Evolutionary conservation across 2,888 invertebrate species (phyloP).

Genomic region (Mythimna lalbum): DNA sequence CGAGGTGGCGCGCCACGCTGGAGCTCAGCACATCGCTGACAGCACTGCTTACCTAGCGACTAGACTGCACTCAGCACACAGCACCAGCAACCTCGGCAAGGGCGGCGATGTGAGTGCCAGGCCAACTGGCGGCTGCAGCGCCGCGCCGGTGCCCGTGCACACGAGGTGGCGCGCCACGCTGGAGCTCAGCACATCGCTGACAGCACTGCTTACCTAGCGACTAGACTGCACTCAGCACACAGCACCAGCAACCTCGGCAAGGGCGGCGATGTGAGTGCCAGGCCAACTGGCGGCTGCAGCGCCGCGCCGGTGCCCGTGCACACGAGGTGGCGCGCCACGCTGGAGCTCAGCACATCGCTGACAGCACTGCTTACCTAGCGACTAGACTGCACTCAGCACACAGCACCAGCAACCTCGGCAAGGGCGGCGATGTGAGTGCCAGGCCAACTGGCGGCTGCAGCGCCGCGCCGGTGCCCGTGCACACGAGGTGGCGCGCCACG

Average conservation of each 20-base stretch:
- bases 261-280: constrained; percentile 81
- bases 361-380: constrained; percentile 77
- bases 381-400: constrained; percentile 83
- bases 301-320: constrained; percentile 88
- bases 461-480: constrained; percentile 85
- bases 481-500: constrained; percentile 93
- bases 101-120: constrained; percentile 81
- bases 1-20: constrained; percentile 93
- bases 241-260: constrained; percentile 90
- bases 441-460: constrained; percentile 83
- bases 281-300: constrained; percentile 80
- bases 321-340: constrained; percentile 93
- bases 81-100: constrained; percentile 87
- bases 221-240: constrained; percentile 82
- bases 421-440: constrained; percentile 78
- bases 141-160: constrained; percentile 88
- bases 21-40: constrained; percentile 81
- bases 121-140: constrained; percentile 80
- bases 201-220: constrained; percentile 76
- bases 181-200: constrained; percentile 81
- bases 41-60: constrained; percentile 76
- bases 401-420: constrained; percentile 90
- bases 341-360: constrained; percentile 84
- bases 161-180: constrained; percentile 93
- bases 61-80: constrained; percentile 86